These are phyloP conservation scores for Herminia tarsipennalis DNA, from an alignment of 2,888 invertebrate species.

Conservation along the genomic window DNA sequence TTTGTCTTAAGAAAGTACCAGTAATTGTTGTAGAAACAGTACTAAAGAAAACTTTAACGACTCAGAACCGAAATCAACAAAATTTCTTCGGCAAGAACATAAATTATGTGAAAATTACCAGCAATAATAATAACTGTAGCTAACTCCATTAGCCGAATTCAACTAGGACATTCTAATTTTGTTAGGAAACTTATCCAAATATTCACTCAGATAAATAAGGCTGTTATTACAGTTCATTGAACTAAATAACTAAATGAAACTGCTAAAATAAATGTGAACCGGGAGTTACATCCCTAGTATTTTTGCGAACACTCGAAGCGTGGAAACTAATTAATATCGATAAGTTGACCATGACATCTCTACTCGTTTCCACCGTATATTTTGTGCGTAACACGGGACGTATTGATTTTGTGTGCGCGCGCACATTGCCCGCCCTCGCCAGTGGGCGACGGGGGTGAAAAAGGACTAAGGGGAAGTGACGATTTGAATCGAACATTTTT, in stretches of 20 bases:
- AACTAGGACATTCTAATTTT: conserved; percentile 17
- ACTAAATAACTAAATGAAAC: conserved; percentile 25
- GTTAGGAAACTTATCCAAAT: conserved; percentile 9
- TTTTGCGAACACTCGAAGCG: conserved; percentile 30
- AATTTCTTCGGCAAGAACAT: conserved; percentile 2
- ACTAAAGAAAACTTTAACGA: too few relatives aligned
- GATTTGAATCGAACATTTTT: conserved; percentile 82
- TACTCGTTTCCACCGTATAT: conserved; percentile 62
- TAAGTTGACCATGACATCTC: conserved; percentile 75
- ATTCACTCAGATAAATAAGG: conserved; percentile 6
- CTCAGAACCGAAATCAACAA: neutral
- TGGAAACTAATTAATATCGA: conserved; percentile 55
- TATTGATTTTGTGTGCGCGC: conserved; percentile 84
- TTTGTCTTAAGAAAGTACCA: too few relatives aligned
- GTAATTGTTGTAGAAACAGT: too few relatives aligned
- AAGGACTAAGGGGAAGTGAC: conserved; percentile 75
- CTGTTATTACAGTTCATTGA: conserved; percentile 11
- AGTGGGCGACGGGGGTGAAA: conserved; percentile 54
- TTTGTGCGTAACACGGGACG: conserved; percentile 80
- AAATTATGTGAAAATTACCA: conserved; percentile 18
- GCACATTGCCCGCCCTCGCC: conserved; percentile 56
- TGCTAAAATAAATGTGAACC: conserved; percentile 23
- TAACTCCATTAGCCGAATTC: conserved; percentile 22
- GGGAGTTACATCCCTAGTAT: conserved; percentile 15
- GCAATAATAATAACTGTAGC: conserved; percentile 19